Base-by-base conservation (phyloP, 2,797 vertebrate species). In the Ispidina lecontei region DNA sequence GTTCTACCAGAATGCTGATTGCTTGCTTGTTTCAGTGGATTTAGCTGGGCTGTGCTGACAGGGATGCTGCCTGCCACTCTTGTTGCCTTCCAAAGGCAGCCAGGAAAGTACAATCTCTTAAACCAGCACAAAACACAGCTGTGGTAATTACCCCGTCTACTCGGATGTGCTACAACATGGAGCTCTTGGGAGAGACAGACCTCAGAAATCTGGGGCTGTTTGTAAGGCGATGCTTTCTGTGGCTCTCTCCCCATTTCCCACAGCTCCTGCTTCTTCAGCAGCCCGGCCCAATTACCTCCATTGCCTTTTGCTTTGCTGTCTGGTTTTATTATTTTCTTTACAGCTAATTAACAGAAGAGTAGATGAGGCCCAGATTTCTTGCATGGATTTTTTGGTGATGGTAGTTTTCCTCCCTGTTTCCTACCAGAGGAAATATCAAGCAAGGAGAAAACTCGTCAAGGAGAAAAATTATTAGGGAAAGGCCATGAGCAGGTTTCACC, bases 41-140 rank as follows among this genome's bases (percentile, higher is more conserved):
- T 92, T 84, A 68, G 37, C 54, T 0, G 0, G 58, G 49, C 68
- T 81, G 12, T 26, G 68, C 74, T 91, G 84, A 55, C 88, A 84
- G 81, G 65, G 91, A 84, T 19, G 8, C 55, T 72, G 60, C 69
- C 89, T 91, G 72, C 58, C 22, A 1, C 13, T 62, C 43, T 80
- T 70, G 6, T n/a, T 71, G 22, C 9, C 1, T 62, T 82, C 49
- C 58, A 51, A 33, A 90, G 37, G 41, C 19, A 22, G 44, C 44
- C 0, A 0, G 85, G 49, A 77, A 93, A 94, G 80, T 79, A 59
- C 49, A 52, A 21, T 9, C 46, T 72, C 75, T 91, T 56, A 87
- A 91, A 82, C 20, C 49, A 90, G 33, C 71, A 35, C 83, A 75
- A 86, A 96, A 68, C 72, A 87, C 76, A 94, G 74, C 78, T 78